phyloP scores from a whole-genome alignment of 2,113 vertebrate genomes.

The Urocitellus parryii region DNA sequence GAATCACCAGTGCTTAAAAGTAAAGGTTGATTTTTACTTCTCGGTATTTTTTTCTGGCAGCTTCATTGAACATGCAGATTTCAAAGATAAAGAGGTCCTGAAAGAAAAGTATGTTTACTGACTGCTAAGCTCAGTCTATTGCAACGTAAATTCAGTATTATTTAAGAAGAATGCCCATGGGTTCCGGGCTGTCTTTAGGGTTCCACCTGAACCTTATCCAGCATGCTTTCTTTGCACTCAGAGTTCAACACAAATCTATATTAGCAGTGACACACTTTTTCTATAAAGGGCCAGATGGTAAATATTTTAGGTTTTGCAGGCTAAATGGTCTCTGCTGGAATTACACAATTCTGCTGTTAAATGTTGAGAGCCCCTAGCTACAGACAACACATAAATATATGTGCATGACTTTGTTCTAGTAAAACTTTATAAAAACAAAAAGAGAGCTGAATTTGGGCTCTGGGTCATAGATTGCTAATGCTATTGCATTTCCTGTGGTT shows the following conservation, averaged over 20 bases:
- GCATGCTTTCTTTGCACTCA: neutral
- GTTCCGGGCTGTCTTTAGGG: neutral
- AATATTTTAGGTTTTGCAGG: neutral
- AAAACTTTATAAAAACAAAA: neutral
- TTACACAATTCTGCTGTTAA: neutral
- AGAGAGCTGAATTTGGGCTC: neutral
- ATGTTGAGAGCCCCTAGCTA: neutral
- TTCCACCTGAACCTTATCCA: neutral
- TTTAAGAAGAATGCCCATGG: neutral
- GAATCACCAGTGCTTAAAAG: neutral
- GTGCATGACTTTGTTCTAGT: neutral
- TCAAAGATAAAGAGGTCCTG: neutral
- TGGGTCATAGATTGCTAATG: too few relatives aligned
- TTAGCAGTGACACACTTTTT: neutral
- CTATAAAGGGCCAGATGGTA: neutral
- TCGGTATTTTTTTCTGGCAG: neutral
- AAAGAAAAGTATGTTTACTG: neutral
- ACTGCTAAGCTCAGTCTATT: neutral
- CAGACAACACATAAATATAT: neutral
- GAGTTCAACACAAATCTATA: neutral
- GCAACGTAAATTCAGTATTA: neutral
- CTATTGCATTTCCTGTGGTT: neutral
- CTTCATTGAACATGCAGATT: neutral
- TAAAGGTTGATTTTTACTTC: neutral
- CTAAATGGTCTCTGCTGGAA: neutral